phyloP scores from a whole-genome alignment of 2,888 invertebrate species.

The Patella pellucida region DNA sequence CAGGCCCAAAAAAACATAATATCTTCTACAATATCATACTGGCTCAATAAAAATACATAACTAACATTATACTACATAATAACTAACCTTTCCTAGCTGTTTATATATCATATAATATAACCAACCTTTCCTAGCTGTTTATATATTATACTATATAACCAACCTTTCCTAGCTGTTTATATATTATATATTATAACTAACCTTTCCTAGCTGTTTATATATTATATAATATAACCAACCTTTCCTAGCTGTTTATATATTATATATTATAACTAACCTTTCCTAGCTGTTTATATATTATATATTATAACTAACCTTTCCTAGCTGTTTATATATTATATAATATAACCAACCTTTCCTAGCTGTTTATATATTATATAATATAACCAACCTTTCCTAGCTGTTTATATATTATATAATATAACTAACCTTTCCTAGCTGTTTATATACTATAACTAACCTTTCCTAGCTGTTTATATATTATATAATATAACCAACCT shows the following conservation, averaged over 20 bases:
- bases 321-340: slow-evolving; percentile 79
- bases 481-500: slow-evolving; percentile 80
- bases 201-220: no score
- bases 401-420: slow-evolving; percentile 80
- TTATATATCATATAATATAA: slow-evolving; percentile 80
- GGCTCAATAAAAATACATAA: no score
- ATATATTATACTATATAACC: no score
- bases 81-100: slow-evolving; percentile 71
- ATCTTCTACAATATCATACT: no score
- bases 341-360: slow-evolving; percentile 78
- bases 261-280: slow-evolving; percentile 79
- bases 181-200: slow-evolving; percentile 79
- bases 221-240: slow-evolving; percentile 49
- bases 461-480: slow-evolving; percentile 76
- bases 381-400: slow-evolving; percentile 58
- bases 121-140: no score
- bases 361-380: no score
- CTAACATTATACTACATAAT: no score
- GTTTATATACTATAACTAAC: slow-evolving; percentile 46
- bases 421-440: no score
- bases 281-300: no score
- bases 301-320: slow-evolving; percentile 57
- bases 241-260: slow-evolving; percentile 77
- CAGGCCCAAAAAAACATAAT: no score
- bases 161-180: slow-evolving; percentile 75